Percentiles rank a stretch among this genome's conserved stretches.
These are phyloP conservation scores for Tryphoninae sp. DNA, from an alignment of 2,888 invertebrate species.

Conservation along the genomic window DNA sequence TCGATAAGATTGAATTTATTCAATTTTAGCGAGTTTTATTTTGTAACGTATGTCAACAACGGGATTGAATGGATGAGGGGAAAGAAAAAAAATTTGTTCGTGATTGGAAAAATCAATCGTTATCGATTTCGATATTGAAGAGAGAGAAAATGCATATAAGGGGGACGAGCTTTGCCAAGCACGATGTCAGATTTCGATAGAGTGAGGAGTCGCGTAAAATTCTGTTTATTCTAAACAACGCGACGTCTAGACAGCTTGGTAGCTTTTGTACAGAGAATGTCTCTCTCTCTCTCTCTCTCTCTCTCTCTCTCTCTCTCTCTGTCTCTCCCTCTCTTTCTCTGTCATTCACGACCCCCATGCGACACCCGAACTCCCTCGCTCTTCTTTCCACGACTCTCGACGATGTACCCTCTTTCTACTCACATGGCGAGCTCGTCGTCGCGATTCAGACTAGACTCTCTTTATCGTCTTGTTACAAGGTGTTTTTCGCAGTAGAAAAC, in stretches of 20 bases:
- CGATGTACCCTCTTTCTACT: conserved; percentile 24
- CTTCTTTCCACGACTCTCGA: conserved; percentile 20
- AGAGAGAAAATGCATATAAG: background rate
- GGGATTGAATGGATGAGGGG: background rate
- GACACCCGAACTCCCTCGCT: conserved; percentile 55
- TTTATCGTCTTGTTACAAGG: no score
- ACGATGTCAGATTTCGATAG: background rate
- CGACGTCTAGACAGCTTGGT: conserved; percentile 76
- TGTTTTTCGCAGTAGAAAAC: no score
- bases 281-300: conserved; percentile 35
- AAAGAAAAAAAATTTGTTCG: background rate
- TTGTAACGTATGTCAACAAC: background rate
- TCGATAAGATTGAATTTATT: background rate
- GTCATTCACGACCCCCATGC: conserved; percentile 41
- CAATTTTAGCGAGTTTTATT: background rate
- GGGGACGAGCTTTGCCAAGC: conserved; percentile 4
- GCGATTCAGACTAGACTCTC: background rate
- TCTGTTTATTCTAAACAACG: conserved; percentile 72
- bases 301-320: conserved; percentile 41
- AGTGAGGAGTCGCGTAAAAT: conserved; percentile 32
- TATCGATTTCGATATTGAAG: background rate
- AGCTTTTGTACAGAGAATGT: conserved; percentile 55
- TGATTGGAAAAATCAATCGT: background rate
- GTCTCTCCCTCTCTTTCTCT: conserved; percentile 22
- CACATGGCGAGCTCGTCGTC: conserved; percentile 4